Conservation (phyloP, 2,797 vertebrate genomes). For the Gymnothorax javanicus region DNA sequence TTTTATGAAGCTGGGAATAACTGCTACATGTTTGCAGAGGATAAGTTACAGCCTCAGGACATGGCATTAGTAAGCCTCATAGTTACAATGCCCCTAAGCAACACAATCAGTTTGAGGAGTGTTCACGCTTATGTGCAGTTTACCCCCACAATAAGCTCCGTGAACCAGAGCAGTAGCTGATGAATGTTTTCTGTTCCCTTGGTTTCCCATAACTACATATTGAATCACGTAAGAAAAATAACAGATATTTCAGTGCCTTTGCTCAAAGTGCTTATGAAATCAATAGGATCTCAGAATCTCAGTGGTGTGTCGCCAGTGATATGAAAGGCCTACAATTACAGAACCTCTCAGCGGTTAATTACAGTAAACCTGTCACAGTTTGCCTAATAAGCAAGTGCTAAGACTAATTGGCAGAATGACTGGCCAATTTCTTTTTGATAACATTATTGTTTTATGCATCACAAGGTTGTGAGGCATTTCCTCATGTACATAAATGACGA, state of each 20-base stretch:
- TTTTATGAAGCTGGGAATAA: background rate
- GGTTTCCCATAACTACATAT: background rate
- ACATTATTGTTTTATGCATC: too few species aligned
- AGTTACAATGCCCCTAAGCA: background rate
- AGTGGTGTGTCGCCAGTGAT: too few species aligned
- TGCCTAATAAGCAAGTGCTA: too few species aligned
- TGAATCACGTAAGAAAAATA: background rate
- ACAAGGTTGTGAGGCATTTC: too few species aligned
- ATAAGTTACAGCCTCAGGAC: background rate
- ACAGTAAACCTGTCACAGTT: too few species aligned
- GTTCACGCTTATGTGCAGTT: background rate
- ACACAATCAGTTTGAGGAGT: background rate
- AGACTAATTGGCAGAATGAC: too few species aligned
- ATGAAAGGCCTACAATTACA: too few species aligned
- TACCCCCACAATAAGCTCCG: background rate
- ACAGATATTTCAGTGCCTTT: background rate
- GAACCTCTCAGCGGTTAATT: too few species aligned
- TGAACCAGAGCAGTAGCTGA: background rate
- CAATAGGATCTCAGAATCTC: too few species aligned
- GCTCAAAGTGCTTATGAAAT: background rate
- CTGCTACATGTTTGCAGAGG: background rate
- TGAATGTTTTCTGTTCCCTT: background rate
- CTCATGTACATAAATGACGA: too few species aligned
- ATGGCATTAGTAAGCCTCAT: background rate
- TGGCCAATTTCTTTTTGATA: too few species aligned